phyloP scores from a whole-genome alignment of 2,888 invertebrate species.

The Disparrhopalites patrizii region DNA sequence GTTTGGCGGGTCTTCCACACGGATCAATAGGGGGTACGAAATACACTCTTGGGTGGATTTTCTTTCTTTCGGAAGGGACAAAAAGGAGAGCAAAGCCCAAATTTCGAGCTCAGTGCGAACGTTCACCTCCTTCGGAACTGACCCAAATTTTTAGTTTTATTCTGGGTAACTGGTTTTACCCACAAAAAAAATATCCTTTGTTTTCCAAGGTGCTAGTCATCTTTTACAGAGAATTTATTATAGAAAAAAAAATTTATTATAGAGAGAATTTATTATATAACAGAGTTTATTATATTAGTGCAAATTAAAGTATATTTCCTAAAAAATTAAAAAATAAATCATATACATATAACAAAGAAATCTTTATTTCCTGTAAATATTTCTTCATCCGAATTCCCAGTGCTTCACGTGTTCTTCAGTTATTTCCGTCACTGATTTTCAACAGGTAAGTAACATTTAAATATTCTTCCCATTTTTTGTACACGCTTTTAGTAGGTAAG shows the following conservation, averaged over 20 bases:
- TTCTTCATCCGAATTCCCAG: too few species aligned
- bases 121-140: conserved; percentile 16
- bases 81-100: too few species aligned
- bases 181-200: too few species aligned
- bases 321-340: not conserved
- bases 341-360: not conserved
- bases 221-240: too few species aligned
- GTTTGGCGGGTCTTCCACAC: not conserved
- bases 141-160: conserved; percentile 17
- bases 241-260: too few species aligned
- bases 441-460: too few species aligned
- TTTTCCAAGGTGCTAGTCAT: not conserved
- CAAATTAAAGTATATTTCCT: not conserved
- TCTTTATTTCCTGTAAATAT: not conserved
- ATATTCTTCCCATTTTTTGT: too few species aligned
- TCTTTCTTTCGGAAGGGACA: not conserved
- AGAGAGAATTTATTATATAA: too few species aligned
- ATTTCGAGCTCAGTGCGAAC: not conserved
- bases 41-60: not conserved
- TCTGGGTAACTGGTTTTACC: conserved; percentile 19
- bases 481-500: too few species aligned
- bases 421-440: too few species aligned
- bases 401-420: too few species aligned
- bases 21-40: not conserved
- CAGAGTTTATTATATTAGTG: not conserved